Percentiles rank a stretch among this genome's conserved stretches.
Evolutionary conservation across 2,888 invertebrate genomes (phyloP).

Genomic region (Acleris sparsana): DNA sequence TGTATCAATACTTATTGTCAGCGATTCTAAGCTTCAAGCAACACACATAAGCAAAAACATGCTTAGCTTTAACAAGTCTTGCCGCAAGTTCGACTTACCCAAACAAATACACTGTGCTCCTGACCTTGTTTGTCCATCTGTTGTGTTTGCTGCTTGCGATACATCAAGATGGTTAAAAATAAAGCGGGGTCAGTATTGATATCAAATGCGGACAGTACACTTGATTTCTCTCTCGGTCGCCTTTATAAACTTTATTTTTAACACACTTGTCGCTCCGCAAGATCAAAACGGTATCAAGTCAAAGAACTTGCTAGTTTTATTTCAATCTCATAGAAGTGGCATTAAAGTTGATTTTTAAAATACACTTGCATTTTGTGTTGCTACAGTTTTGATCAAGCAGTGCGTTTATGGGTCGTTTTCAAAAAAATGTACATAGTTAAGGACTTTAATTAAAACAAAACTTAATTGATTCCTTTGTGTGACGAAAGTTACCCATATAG

Average conservation of each 20-base stretch:
- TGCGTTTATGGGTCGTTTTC: no score
- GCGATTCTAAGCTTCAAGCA: no score
- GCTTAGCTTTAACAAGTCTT: not conserved
- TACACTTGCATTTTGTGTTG: no score
- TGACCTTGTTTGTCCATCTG: slow-evolving; percentile 69
- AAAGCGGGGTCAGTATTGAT: slow-evolving; percentile 31
- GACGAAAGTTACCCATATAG: no score
- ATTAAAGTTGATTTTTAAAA: no score
- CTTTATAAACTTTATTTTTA: slow-evolving; percentile 4
- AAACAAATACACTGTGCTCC: slow-evolving; percentile 82
- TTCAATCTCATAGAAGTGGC: no score
- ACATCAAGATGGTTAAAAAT: slow-evolving; percentile 40
- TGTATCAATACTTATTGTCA: no score
- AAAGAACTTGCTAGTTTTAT: no score
- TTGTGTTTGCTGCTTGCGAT: slow-evolving; percentile 71
- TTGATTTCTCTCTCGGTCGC: slow-evolving; percentile 14
- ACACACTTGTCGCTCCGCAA: not conserved
- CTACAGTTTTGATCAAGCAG: no score
- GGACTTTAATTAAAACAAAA: no score
- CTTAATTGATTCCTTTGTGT: no score
- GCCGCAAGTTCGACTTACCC: slow-evolving; percentile 73
- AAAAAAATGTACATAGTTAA: no score
- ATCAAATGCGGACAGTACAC: slow-evolving; percentile 18
- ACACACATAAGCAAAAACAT: not conserved
- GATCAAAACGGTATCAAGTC: not conserved